phyloP scores from a whole-genome alignment of 92 coral and sea anemone species.

The Palythoa grandis region DNA sequence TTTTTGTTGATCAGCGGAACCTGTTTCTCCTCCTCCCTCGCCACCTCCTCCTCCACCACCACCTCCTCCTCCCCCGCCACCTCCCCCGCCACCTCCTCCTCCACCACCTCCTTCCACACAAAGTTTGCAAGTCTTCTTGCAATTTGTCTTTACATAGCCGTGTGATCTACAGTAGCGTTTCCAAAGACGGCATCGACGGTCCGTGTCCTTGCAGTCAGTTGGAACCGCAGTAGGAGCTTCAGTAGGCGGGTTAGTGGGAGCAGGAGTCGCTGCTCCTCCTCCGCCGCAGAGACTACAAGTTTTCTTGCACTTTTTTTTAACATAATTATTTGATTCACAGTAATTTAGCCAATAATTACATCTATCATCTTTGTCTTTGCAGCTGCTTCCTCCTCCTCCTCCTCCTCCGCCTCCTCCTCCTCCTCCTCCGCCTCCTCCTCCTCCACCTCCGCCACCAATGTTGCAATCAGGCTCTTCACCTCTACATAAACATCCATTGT shows the following conservation, averaged over 20 bases:
- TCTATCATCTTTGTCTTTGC: conserved; percentile 53
- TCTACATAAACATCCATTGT: conserved; percentile 44
- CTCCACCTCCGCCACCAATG: conserved; percentile 17
- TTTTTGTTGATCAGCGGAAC: not conserved
- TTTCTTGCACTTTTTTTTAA: conserved; percentile 58
- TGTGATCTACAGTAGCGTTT: conserved; percentile 6
- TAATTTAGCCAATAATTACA: conserved; percentile 49
- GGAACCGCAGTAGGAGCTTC: conserved; percentile 16
- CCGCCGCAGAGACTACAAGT: conserved; percentile 59
- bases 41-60: conserved; percentile 16
- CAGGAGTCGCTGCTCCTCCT: not conserved
- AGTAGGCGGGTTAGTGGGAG: conserved; percentile 10
- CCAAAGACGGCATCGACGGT: conserved; percentile 20
- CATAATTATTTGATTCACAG: conserved; percentile 44
- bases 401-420: conserved; percentile 26
- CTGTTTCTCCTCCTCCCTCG: not conserved
- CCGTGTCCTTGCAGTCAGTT: conserved; percentile 28
- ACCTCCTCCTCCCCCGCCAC: not conserved
- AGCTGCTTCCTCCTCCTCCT: conserved; percentile 10
- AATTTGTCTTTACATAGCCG: conserved; percentile 13
- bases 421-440: conserved; percentile 1
- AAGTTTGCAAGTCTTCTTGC: conserved; percentile 33
- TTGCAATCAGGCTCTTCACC: conserved; percentile 31
- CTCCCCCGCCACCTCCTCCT: not conserved
- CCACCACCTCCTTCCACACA: conserved; percentile 30